Percentiles rank a stretch among this genome's conserved stretches.
Conservation (phyloP, 2,888 invertebrate species). For the Arge pagana region DNA sequence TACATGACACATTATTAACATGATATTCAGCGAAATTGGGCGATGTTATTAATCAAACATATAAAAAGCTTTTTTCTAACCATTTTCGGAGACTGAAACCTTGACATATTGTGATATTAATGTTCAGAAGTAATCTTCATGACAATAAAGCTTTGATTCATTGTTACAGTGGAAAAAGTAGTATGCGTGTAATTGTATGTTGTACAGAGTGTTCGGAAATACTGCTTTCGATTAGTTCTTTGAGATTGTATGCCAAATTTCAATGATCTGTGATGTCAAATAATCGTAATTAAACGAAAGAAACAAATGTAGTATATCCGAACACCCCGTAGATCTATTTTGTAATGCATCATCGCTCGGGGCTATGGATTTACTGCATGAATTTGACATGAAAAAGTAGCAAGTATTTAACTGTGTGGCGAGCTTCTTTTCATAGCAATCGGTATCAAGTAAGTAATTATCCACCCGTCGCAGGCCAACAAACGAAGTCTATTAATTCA, state of each 20-base stretch:
- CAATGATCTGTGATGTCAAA: too few relatives aligned
- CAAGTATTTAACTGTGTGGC: slow-evolving; percentile 2
- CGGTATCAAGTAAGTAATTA: slow-evolving; percentile 9
- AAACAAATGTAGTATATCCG: background rate
- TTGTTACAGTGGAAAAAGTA: too few relatives aligned
- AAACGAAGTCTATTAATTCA: slow-evolving; percentile 14
- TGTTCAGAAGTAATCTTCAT: background rate
- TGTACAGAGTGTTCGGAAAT: too few relatives aligned
- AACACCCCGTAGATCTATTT: background rate
- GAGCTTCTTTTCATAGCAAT: slow-evolving; percentile 1
- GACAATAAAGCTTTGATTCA: background rate
- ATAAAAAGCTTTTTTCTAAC: too few relatives aligned
- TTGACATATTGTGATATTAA: background rate
- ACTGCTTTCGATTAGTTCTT: too few relatives aligned
- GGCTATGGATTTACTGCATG: slow-evolving; percentile 4
- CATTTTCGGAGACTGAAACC: too few relatives aligned
- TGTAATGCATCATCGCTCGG: background rate
- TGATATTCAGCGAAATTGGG: too few relatives aligned
- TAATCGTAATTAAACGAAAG: background rate
- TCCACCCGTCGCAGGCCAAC: background rate
- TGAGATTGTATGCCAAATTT: too few relatives aligned
- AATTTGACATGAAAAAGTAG: slow-evolving; percentile 8
- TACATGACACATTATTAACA: too few relatives aligned
- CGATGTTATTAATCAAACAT: too few relatives aligned
- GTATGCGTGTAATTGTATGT: too few relatives aligned